Evolutionary conservation across 2,113 vertebrate species (phyloP).

Genomic region (Ctenomys sociabilis): DNA sequence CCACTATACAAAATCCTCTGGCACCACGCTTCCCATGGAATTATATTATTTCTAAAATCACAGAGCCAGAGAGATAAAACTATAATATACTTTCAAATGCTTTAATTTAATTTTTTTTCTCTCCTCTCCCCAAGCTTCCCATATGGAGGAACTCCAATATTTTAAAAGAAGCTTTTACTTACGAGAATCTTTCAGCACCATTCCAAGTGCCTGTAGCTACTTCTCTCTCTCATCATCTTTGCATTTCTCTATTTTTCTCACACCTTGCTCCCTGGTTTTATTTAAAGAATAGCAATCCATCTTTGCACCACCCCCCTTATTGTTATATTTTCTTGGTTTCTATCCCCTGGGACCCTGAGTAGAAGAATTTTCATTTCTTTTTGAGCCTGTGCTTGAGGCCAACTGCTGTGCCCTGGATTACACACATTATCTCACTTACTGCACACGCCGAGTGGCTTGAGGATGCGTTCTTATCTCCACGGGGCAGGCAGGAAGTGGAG

Average conservation of each 20-base stretch:
- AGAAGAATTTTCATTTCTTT: conserved; percentile 31
- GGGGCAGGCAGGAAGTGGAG: background rate
- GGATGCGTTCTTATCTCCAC: conserved; percentile 47
- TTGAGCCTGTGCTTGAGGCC: background rate
- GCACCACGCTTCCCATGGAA: conserved; percentile 76
- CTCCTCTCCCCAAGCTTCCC: conserved; percentile 78
- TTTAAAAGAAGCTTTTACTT: conserved; percentile 82
- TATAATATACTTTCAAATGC: conserved; percentile 80
- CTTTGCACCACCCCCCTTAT: conserved; percentile 56
- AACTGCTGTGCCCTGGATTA: background rate
- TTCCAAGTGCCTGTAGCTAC: conserved; percentile 74
- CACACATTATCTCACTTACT: background rate
- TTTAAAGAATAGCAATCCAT: conserved; percentile 78
- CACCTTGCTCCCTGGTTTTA: conserved; percentile 75
- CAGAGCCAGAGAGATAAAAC: conserved; percentile 83
- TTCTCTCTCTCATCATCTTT: conserved; percentile 55
- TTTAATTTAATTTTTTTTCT: conserved; percentile 84
- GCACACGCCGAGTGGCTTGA: background rate
- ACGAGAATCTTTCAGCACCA: conserved; percentile 74
- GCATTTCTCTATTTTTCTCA: conserved; percentile 74
- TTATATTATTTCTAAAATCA: conserved; percentile 83
- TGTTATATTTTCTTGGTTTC: conserved; percentile 67
- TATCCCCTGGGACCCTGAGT: conserved; percentile 46
- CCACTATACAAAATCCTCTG: conserved; percentile 79
- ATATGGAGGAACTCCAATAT: conserved; percentile 81